phyloP scores from a whole-genome alignment of 2,113 vertebrate species.

The Phoenicopterus ruber region DNA sequence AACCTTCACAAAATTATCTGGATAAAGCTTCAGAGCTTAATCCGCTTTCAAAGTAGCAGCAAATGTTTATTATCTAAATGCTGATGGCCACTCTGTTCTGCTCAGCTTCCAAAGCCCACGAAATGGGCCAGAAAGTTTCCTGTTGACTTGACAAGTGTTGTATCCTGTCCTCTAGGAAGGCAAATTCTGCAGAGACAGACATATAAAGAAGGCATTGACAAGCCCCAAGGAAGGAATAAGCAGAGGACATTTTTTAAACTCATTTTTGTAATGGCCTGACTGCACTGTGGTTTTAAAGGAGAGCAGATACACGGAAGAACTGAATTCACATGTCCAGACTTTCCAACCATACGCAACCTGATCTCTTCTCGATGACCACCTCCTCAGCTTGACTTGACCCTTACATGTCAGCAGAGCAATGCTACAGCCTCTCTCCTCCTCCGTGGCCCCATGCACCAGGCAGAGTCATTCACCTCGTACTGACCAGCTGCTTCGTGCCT shows the following conservation, averaged over 20 bases:
- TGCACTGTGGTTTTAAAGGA: neutral
- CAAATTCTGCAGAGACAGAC: neutral
- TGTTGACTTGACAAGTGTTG: neutral
- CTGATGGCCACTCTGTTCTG: neutral
- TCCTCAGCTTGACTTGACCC: neutral
- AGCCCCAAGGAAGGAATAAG: neutral
- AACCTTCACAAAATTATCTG: neutral
- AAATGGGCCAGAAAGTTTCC: neutral
- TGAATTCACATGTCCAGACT: neutral
- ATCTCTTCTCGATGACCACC: neutral
- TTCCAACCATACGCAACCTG: neutral
- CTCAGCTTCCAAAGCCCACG: neutral
- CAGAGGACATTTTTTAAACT: neutral
- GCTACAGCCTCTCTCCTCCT: neutral
- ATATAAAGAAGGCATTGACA: neutral
- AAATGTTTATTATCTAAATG: neutral
- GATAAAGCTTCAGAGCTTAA: neutral
- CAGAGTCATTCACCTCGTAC: neutral
- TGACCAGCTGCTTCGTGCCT: neutral
- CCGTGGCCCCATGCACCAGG: rapidly evolving
- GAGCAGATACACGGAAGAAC: neutral
- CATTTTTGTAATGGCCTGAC: neutral
- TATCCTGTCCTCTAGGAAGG: neutral
- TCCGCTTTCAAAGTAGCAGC: neutral
- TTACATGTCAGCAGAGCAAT: neutral